Evolutionary conservation across 2,113 vertebrate genomes (phyloP).

Genomic region (Labeo rohita): DNA sequence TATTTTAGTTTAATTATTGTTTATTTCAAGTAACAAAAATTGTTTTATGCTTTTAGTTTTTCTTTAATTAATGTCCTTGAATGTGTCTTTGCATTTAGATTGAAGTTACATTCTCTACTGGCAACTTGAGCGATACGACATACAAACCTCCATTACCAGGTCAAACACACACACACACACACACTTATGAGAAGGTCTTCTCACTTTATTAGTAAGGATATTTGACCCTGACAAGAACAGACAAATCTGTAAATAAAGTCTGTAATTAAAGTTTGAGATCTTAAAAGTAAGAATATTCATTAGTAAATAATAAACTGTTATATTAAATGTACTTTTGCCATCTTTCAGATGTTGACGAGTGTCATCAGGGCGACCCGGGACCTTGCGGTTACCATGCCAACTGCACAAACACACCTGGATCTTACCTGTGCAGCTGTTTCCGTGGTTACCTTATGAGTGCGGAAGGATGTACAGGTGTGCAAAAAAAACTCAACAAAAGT

Average conservation of each 20-base stretch:
- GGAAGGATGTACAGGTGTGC: constrained; percentile 71
- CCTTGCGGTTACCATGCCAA: constrained; percentile 73
- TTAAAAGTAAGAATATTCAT: neutral
- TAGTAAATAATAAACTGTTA: neutral
- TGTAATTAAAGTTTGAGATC: neutral
- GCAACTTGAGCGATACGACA: constrained; percentile 56
- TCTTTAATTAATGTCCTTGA: too few relatives aligned
- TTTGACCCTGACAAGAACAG: neutral
- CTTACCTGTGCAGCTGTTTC: constrained; percentile 75
- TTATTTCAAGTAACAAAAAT: too few relatives aligned
- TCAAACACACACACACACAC: constrained; percentile 46
- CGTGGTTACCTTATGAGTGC: constrained; percentile 75
- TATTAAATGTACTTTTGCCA: neutral
- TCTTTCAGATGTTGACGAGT: constrained; percentile 76
- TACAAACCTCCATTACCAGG: constrained; percentile 52
- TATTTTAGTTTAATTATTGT: too few relatives aligned
- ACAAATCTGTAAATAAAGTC: neutral
- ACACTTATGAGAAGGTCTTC: neutral
- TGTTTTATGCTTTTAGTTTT: too few relatives aligned
- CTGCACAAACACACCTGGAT: constrained; percentile 76
- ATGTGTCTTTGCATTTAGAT: constrained; percentile 43
- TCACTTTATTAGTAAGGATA: neutral
- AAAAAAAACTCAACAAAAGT: neutral
- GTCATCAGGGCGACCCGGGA: constrained; percentile 57
- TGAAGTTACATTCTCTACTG: constrained; percentile 42